These are phyloP conservation scores for Calliopsis andreniformis DNA, from an alignment of 1,140 invertebrate species.

Conservation along the genomic window DNA sequence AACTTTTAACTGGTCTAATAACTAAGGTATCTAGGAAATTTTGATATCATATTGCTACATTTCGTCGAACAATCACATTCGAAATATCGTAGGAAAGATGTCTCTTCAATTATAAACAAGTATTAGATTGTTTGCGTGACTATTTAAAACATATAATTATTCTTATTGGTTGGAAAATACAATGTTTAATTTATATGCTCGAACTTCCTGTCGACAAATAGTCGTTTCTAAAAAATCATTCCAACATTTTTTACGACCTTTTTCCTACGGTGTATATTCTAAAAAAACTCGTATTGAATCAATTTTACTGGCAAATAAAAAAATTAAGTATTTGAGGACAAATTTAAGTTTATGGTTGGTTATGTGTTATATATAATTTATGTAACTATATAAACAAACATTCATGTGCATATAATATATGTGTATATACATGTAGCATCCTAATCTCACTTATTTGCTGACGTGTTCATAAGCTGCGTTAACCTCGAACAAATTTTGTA, in stretches of 20 bases:
- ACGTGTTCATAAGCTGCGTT: background rate
- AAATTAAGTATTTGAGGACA: constrained; percentile 3
- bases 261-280: background rate
- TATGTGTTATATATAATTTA: background rate
- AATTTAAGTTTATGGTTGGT: constrained; percentile 38
- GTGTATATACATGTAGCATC: background rate
- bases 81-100: background rate
- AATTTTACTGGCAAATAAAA: background rate
- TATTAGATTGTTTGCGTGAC: background rate
- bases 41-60: background rate
- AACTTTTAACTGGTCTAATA: background rate
- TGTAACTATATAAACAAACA: background rate
- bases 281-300: background rate
- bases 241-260: background rate
- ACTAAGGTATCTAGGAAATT: constrained; percentile 16
- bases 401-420: background rate
- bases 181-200: constrained; percentile 6
- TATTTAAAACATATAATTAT: background rate
- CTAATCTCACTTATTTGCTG: background rate
- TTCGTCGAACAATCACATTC: no score
- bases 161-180: background rate
- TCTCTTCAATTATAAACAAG: background rate
- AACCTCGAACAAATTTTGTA: background rate
- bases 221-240: background rate
- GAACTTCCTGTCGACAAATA: background rate